Conservation (phyloP, 2,113 vertebrate species). For the Brachypodius melanocephalos region DNA sequence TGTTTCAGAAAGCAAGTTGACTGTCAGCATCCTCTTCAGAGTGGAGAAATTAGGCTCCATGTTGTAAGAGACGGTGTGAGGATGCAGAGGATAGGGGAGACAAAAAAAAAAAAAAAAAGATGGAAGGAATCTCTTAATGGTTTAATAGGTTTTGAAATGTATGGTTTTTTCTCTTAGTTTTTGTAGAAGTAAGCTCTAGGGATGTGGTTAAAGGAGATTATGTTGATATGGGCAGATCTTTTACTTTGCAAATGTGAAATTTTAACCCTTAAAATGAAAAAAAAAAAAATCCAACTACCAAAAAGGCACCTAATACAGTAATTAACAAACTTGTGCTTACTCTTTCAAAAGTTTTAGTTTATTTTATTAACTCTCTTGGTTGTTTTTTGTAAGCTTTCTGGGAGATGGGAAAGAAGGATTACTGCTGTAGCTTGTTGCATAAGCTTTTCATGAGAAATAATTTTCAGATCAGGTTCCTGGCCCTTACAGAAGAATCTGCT, state of each 20-base stretch:
- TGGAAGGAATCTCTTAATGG: neutral
- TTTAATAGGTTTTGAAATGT: neutral
- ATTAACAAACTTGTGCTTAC: neutral
- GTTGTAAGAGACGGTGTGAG: neutral
- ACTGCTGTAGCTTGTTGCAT: neutral
- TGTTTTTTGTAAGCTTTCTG: neutral
- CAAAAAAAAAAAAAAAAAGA: neutral
- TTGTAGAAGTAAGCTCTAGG: neutral
- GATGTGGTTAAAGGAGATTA: neutral
- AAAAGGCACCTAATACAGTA: neutral
- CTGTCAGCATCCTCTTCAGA: neutral
- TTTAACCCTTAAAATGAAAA: neutral
- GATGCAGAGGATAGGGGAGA: neutral
- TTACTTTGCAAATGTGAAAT: neutral
- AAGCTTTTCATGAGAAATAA: neutral
- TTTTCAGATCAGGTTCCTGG: slow-evolving; percentile 6
- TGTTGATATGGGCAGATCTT: neutral
- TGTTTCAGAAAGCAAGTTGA: neutral
- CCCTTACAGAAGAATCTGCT: neutral
- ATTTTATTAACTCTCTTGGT: neutral
- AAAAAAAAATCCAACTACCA: neutral
- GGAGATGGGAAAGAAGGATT: neutral
- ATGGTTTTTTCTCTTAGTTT: neutral
- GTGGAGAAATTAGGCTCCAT: neutral
- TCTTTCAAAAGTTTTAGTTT: neutral